Evolutionary conservation across 2,888 invertebrate genomes (phyloP), one percentile per base, ranked within the genome.

Genomic region (Campoplex capitator): DNA sequence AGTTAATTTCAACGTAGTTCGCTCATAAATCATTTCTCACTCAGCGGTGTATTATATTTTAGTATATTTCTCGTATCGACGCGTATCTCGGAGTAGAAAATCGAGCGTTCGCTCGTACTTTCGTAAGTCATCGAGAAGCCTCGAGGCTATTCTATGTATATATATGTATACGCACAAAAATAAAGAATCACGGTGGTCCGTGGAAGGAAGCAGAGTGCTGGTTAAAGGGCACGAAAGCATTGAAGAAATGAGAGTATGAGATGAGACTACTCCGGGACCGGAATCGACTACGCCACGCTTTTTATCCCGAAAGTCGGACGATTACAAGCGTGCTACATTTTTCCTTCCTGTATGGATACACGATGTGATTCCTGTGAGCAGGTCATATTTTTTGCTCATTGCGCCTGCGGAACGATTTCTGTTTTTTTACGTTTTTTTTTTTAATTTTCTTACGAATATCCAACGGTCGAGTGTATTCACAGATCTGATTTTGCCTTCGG

Each of bases 221-320:
- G 38, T 38, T 38, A 68, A 78, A 58, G 56, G 38, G 48, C n/a
- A 45, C 54, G 71, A 65, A 80, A 83, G 67, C 18, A 71, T 71
- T 65, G 76, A 76, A 23, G 70, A 45, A 78, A 83, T 62, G 23
- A 42, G 65, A 73, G 73, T 18, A 38, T 18, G 45, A 65, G 3
- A 58, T 58, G 28, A 48, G 74, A 42, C 11, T 51, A 42, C 11
- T 51, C 51, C 51, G 38, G 88, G 73, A 87, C 85, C 91, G 86
- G 88, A 92, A 93, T 92, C 91, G 91, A 89, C 90, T 92, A 90
- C 89, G 92, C 92, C 91, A 92, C 91, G 92, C 92, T 93, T 93
- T 93, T 93, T 93, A 92, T 92, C 90, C 88, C 88, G 88, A 84
- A 88, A 90, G 91, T 91, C 75, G 88, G 92, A 92, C 92, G 91